Conservation (phyloP, 2,888 invertebrate species). For the Papilio protenor region DNA sequence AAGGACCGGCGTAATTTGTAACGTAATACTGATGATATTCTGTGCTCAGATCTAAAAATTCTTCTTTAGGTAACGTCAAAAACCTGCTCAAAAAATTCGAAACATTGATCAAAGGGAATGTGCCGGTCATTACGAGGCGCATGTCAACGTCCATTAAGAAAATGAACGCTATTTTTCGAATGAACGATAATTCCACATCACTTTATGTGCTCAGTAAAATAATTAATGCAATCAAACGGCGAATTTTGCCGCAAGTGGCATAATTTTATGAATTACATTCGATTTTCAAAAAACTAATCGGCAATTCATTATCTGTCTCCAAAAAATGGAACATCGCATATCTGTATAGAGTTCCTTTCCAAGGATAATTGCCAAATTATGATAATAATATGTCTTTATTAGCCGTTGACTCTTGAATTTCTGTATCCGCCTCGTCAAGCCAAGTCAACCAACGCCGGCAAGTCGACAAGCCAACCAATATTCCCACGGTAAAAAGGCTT, state of each 20-base stretch:
- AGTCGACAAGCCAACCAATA: neutral
- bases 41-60: neutral
- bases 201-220: constrained; percentile 49
- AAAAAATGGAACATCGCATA: neutral
- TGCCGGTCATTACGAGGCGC: constrained; percentile 49
- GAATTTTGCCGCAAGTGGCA: constrained; percentile 41
- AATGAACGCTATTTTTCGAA: constrained; percentile 53
- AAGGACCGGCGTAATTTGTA: neutral
- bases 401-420: neutral
- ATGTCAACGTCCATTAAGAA: constrained; percentile 44
- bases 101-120: constrained; percentile 54
- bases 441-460: too few relatives aligned
- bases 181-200: constrained; percentile 51
- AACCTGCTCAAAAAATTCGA: constrained; percentile 48
- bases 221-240: constrained; percentile 42
- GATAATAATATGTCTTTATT: too few relatives aligned
- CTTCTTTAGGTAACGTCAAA: constrained; percentile 42
- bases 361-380: too few relatives aligned
- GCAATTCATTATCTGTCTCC: neutral
- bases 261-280: constrained; percentile 22
- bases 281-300: neutral
- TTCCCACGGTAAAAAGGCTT: constrained; percentile 62
- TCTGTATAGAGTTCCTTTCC: too few relatives aligned
- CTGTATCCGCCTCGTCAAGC: too few relatives aligned
- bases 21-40: neutral